A percentile compares a stretch with the other conserved stretches of the same genome.
Evolutionary conservation across 2,113 vertebrate genomes (phyloP).

Genomic region (Pogona vitticeps): DNA sequence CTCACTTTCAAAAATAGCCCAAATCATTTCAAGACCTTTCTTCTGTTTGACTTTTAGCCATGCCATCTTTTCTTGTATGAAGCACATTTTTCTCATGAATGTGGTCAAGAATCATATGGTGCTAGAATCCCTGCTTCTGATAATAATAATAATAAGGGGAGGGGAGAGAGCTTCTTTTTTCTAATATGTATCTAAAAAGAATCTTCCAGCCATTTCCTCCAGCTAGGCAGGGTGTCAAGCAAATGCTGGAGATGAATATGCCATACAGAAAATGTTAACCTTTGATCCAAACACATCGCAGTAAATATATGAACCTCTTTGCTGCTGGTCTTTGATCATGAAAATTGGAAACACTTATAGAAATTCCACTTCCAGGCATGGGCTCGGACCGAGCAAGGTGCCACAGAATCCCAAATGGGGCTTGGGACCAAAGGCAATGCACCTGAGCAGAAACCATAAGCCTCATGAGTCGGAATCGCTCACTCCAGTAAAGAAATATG

Average conservation of each 20-base stretch:
- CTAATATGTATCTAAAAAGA: slow-evolving; percentile 24
- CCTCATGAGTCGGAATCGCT: rapidly evolving
- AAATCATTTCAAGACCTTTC: background rate
- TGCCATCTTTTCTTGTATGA: slow-evolving; percentile 11
- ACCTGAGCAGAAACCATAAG: background rate
- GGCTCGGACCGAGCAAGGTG: slow-evolving; percentile 31
- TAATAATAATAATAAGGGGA: no score
- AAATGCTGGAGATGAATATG: slow-evolving; percentile 59
- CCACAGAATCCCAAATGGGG: slow-evolving; percentile 7
- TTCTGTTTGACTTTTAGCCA: background rate
- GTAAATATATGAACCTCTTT: slow-evolving; percentile 54
- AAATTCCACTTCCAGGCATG: slow-evolving; percentile 52
- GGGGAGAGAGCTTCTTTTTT: background rate
- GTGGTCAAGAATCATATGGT: background rate
- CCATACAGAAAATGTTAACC: slow-evolving; percentile 65
- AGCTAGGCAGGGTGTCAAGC: slow-evolving; percentile 33
- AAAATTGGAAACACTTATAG: slow-evolving; percentile 74
- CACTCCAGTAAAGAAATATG: background rate
- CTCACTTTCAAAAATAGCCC: background rate
- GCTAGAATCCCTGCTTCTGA: background rate
- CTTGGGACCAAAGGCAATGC: rapidly evolving
- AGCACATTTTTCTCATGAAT: background rate
- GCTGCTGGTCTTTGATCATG: slow-evolving; percentile 67
- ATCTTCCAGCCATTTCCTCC: slow-evolving; percentile 17
- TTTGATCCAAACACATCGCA: slow-evolving; percentile 66